Percentiles rank a stretch among this genome's conserved stretches.
Conservation (phyloP, 2,888 invertebrate species). For the Pammene aurita region DNA sequence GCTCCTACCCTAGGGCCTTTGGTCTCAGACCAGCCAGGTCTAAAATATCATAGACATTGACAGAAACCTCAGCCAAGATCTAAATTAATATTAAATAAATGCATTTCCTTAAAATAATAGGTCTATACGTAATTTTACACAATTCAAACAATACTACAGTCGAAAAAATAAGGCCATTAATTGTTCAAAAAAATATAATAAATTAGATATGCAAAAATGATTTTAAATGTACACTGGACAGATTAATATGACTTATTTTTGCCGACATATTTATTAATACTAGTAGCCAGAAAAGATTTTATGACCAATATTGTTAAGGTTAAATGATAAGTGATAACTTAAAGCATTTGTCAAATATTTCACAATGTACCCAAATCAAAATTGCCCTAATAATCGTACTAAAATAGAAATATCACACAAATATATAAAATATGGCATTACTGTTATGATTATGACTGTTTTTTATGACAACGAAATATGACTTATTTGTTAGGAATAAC, state of each 20-base stretch:
- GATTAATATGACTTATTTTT: no score
- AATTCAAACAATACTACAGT: neutral
- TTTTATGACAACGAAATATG: neutral
- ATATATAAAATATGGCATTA: constrained; percentile 6
- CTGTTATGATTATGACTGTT: neutral
- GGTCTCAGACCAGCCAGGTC: no score
- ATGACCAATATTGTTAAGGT: no score
- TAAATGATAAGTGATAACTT: no score
- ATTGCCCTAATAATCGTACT: neutral
- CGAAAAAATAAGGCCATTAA: neutral
- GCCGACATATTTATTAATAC: no score
- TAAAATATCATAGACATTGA: neutral
- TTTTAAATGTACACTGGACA: neutral
- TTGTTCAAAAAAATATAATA: neutral
- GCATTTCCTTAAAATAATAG: constrained; percentile 17
- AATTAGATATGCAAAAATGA: neutral
- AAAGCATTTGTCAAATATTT: no score
- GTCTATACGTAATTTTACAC: neutral
- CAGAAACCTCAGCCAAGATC: constrained; percentile 7
- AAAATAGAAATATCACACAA: neutral
- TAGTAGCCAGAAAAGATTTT: no score
- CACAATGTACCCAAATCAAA: no score
- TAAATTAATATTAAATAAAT: constrained; percentile 29
- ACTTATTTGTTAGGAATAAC: neutral
- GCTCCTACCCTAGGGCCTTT: neutral